Conservation (phyloP, 1,140 invertebrate species). For the Cheumatopsyche charites region DNA sequence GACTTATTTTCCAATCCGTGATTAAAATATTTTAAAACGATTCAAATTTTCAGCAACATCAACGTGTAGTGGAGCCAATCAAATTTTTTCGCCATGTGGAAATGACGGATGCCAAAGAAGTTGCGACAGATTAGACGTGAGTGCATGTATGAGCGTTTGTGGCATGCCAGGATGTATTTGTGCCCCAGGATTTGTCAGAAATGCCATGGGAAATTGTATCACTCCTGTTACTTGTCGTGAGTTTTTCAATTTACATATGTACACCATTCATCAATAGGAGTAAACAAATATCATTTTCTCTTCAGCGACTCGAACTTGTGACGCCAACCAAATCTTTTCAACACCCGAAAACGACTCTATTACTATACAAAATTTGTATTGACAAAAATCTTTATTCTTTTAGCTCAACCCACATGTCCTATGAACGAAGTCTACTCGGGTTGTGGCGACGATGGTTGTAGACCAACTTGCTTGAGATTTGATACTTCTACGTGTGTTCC, state of each 20-base stretch:
- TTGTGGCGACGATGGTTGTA: not conserved
- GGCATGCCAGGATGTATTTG: constrained; percentile 1
- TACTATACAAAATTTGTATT: no score
- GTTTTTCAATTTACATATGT: no score
- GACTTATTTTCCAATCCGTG: no score
- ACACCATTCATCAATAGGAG: no score
- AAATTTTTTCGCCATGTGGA: not conserved
- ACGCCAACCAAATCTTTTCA: not conserved
- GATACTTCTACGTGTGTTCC: not conserved
- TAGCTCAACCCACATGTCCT: not conserved
- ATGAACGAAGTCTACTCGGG: not conserved
- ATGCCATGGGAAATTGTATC: not conserved
- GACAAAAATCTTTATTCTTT: no score
- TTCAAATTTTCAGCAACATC: not conserved
- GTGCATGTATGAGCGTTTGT: not conserved
- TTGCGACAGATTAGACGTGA: not conserved
- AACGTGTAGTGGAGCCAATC: not conserved
- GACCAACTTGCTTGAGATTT: not conserved
- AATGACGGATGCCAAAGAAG: not conserved
- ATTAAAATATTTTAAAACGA: no score
- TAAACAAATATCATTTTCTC: no score
- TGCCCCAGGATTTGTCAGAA: not conserved
- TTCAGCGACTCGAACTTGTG: not conserved
- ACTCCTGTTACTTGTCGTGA: not conserved
- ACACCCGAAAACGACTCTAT: not conserved